These are phyloP conservation scores for Eumeta japonica DNA, from an alignment of 1,140 invertebrate genomes.

Conservation along the genomic window DNA sequence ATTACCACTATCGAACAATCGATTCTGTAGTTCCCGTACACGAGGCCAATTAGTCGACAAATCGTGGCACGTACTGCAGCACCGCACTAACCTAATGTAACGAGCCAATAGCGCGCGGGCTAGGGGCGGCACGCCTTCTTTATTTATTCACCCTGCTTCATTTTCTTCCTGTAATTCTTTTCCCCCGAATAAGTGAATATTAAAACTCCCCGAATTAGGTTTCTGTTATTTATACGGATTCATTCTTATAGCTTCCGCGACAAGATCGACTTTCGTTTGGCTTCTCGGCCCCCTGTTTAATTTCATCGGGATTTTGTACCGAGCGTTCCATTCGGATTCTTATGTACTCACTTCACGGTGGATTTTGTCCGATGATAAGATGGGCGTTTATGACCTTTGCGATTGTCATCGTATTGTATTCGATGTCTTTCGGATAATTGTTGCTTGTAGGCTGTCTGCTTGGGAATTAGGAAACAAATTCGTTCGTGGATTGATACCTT, in stretches of 20 bases:
- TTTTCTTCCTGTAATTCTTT: slow-evolving; percentile 52
- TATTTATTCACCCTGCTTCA: slow-evolving; percentile 48
- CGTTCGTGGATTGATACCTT: slow-evolving; percentile 38
- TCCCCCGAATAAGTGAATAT: slow-evolving; percentile 51
- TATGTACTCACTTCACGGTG: slow-evolving; percentile 12
- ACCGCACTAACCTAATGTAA: slow-evolving; percentile 45
- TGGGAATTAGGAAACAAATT: slow-evolving; percentile 48
- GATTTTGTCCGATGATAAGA: slow-evolving; percentile 10
- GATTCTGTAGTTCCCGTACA: too few species aligned
- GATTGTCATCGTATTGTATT: slow-evolving; percentile 11
- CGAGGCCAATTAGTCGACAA: too few species aligned
- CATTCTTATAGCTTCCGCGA: slow-evolving; percentile 12
- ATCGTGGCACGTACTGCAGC: slow-evolving; percentile 34
- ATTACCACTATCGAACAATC: too few species aligned
- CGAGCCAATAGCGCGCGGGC: slow-evolving; percentile 20
- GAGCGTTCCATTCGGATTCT: too few species aligned
- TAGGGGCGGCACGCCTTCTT: slow-evolving; percentile 23
- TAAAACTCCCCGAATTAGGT: slow-evolving; percentile 45
- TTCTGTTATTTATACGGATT: slow-evolving; percentile 13
- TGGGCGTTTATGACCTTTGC: slow-evolving; percentile 5
- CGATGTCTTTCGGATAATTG: slow-evolving; percentile 48
- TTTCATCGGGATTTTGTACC: too few species aligned
- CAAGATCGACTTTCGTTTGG: slow-evolving; percentile 21
- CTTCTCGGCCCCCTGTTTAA: too few species aligned
- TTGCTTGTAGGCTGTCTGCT: slow-evolving; percentile 49